Conservation (phyloP, 2,888 invertebrate species). For the Monochamus alternatus region DNA sequence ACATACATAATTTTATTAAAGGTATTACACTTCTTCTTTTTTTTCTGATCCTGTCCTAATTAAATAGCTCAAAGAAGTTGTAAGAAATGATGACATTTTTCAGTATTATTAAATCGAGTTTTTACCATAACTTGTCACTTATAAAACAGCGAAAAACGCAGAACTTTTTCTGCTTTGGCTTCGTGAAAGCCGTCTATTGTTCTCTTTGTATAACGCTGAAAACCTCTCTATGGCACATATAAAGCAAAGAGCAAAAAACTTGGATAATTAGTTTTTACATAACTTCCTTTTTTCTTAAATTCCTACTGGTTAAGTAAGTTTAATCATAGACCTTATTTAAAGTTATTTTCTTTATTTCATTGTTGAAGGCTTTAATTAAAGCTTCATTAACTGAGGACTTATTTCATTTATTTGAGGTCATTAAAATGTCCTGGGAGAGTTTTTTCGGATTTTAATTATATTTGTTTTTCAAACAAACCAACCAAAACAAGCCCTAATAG, state of each 20-base stretch:
- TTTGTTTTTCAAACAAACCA: not conserved
- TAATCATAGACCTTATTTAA: not conserved
- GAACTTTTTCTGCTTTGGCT: conserved; percentile 19
- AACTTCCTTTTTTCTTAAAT: conserved; percentile 8
- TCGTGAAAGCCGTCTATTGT: conserved; percentile 31
- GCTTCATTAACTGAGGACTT: conserved; percentile 9
- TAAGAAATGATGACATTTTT: conserved; percentile 10
- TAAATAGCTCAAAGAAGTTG: not conserved
- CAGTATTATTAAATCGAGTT: conserved; percentile 32
- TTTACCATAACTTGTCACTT: conserved; percentile 27
- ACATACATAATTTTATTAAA: too few relatives aligned
- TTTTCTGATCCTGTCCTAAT: not conserved
- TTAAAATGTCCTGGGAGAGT: conserved; percentile 7
- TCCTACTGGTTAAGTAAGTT: not conserved
- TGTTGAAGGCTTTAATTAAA: conserved; percentile 2
- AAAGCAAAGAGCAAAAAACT: conserved; percentile 28
- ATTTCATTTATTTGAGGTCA: conserved; percentile 4
- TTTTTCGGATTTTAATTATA: not conserved
- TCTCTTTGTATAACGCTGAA: conserved; percentile 18
- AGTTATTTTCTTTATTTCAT: conserved; percentile 15
- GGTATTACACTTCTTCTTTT: too few relatives aligned
- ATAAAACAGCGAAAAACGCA: conserved; percentile 15
- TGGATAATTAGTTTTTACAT: conserved; percentile 31
- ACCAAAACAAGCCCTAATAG: too few relatives aligned
- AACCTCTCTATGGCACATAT: conserved; percentile 10